These are phyloP conservation scores for Seriola rivoliana DNA, from an alignment of 2,113 vertebrate species.

Conservation along the genomic window DNA sequence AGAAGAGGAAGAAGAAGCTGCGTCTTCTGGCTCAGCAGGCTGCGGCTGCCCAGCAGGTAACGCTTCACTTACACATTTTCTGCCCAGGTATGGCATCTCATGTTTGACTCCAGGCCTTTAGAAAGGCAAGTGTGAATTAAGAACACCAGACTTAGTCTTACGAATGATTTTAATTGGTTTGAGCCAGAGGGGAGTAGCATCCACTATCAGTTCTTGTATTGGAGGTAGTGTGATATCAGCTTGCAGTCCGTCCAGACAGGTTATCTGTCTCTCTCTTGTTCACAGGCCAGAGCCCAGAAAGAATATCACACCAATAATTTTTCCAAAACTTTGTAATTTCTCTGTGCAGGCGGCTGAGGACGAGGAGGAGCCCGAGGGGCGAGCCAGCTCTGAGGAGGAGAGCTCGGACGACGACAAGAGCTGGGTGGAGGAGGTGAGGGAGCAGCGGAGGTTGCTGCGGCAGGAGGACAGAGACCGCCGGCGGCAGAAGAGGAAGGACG, in stretches of 20 bases:
- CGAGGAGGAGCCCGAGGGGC: conserved; percentile 94
- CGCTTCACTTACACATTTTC: not conserved
- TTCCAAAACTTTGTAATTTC: conserved; percentile 12
- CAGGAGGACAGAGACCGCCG: conserved; percentile 87
- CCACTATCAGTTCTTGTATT: not conserved
- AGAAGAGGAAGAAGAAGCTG: conserved; percentile 93
- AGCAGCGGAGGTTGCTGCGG: conserved; percentile 90
- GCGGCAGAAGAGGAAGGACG: conserved; percentile 85
- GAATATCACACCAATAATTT: not conserved
- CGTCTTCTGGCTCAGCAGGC: conserved; percentile 85
- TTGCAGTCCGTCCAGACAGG: not conserved
- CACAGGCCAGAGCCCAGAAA: not conserved
- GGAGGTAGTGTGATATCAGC: not conserved
- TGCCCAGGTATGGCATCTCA: no score
- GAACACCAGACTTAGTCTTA: not conserved
- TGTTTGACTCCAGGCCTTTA: not conserved
- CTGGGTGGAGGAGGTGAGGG: conserved; percentile 98
- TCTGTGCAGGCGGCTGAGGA: conserved; percentile 75
- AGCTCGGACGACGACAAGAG: conserved; percentile 97
- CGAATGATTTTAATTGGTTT: not conserved
- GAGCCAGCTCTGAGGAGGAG: conserved; percentile 94
- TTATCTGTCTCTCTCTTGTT: not conserved
- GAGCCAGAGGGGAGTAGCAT: not conserved
- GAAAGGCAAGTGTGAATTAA: not conserved
- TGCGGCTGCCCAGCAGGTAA: conserved; percentile 83